Evolutionary conservation across 2,797 vertebrate genomes (phyloP).

Genomic region (Gallirallus australis): DNA sequence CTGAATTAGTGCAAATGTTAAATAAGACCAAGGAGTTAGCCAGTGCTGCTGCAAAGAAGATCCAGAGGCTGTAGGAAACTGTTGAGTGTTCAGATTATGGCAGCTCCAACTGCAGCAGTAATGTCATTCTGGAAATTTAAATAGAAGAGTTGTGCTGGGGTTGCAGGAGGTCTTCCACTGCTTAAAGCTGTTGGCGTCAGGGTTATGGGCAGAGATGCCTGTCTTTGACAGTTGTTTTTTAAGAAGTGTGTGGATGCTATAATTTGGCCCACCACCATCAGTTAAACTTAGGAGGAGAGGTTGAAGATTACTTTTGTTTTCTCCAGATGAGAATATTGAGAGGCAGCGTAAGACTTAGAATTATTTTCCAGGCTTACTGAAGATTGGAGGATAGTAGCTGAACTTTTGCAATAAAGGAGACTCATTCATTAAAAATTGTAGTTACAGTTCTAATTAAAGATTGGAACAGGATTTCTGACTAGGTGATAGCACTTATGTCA

Average conservation of each 20-base stretch:
- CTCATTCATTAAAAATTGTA: neutral
- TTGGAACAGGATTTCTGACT: neutral
- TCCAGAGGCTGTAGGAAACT: neutral
- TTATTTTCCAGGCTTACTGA: neutral
- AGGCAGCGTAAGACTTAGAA: neutral
- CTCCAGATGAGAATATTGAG: neutral
- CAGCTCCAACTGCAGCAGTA: neutral
- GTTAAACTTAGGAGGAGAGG: neutral
- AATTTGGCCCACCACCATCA: no score
- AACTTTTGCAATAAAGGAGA: neutral
- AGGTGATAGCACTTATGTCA: neutral
- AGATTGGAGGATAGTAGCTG: neutral
- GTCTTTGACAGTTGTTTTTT: neutral
- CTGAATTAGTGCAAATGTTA: neutral
- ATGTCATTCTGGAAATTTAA: neutral
- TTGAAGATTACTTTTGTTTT: neutral
- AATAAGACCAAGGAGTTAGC: neutral
- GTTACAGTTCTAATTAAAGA: neutral
- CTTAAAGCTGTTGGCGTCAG: neutral
- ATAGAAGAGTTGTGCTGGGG: neutral
- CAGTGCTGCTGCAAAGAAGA: neutral
- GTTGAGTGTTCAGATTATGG: neutral
- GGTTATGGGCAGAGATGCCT: neutral
- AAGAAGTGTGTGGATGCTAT: neutral
- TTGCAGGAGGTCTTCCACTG: neutral